Percentiles rank a stretch among this genome's conserved stretches.
Evolutionary conservation across 2,797 vertebrate genomes (phyloP).

Genomic region (Alcedo quadribrachys): DNA sequence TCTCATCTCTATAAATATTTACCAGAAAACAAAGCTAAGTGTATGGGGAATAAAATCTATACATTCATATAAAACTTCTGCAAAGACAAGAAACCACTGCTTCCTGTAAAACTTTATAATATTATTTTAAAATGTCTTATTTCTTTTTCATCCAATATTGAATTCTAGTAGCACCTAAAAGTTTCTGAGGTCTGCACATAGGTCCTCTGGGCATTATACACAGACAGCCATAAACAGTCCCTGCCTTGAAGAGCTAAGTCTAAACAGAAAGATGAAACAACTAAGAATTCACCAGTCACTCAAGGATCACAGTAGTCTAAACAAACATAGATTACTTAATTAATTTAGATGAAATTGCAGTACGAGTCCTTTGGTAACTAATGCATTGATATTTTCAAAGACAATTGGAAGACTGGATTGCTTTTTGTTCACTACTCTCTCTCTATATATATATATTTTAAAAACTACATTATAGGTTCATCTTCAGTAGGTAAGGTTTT

Average conservation of each 20-base stretch:
- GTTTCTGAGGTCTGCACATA: neutral
- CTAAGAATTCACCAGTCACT: neutral
- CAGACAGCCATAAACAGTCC: neutral
- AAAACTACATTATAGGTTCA: neutral
- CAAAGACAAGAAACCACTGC: neutral
- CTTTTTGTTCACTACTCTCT: neutral
- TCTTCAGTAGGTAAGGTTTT: neutral
- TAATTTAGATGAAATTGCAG: neutral
- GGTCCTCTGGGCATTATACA: neutral
- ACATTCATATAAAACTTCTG: neutral
- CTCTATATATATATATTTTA: neutral
- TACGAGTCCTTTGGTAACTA: neutral
- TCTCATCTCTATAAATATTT: constrained; percentile 8
- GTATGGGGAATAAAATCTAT: neutral
- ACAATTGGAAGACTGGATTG: neutral
- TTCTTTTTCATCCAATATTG: neutral
- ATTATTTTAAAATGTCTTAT: neutral
- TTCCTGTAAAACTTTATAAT: neutral
- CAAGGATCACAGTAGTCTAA: neutral
- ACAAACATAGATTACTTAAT: neutral
- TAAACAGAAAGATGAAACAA: neutral
- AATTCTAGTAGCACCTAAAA: neutral
- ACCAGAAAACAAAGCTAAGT: neutral
- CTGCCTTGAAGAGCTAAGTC: neutral
- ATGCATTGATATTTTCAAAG: neutral